Base-by-base conservation (phyloP, 1,140 invertebrate species). In the Limonius californicus region DNA sequence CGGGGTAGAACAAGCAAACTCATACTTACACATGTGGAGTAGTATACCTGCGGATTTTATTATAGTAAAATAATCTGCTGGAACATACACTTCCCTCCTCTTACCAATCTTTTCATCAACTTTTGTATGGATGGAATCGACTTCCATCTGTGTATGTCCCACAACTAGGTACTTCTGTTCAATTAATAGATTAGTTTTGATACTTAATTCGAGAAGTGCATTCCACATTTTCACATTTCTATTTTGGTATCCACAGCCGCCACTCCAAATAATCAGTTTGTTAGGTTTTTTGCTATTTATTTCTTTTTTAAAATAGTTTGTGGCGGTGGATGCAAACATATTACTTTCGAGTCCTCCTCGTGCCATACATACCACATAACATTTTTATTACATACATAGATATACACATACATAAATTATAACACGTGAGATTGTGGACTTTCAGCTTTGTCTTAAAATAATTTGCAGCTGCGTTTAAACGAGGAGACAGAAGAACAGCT, bases 391-490 rank as follows among this genome's bases (percentile, higher is more conserved):
- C 6, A 12, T 11, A 64, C 19, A 23, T 61, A 32, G 9, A n/a
- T n/a, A n/a, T n/a, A n/a, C n/a, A n/a, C n/a, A n/a, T n/a, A n/a
- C n/a, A n/a, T n/a, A n/a, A n/a, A n/a, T n/a, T n/a, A n/a, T 16
- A 57, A 35, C 54, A 61, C 18, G 68, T 70, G 21, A 68, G 65
- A 62, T 77, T 76, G 56, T 76, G 74, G n/a, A 71, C 59, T n/a
- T 59, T 62, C 16, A 77, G 61, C 68, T 77, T 75, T 18, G 66
- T 72, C 59, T 72, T 74, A 54, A 70, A 76, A 42, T 76, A 76
- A 20, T 69, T 27, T 15, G 62, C 57, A 19, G 66, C 59, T 56
- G 69, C 73, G 55, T 74, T 69, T 20, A 71, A 59, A 8, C 39
- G 50, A n/a, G 73, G 74, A 21, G 50, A 35, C 11, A 71, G 50